These are phyloP conservation scores for Heteromurus nitidus DNA, from an alignment of 2,888 invertebrate species.

Conservation along the genomic window DNA sequence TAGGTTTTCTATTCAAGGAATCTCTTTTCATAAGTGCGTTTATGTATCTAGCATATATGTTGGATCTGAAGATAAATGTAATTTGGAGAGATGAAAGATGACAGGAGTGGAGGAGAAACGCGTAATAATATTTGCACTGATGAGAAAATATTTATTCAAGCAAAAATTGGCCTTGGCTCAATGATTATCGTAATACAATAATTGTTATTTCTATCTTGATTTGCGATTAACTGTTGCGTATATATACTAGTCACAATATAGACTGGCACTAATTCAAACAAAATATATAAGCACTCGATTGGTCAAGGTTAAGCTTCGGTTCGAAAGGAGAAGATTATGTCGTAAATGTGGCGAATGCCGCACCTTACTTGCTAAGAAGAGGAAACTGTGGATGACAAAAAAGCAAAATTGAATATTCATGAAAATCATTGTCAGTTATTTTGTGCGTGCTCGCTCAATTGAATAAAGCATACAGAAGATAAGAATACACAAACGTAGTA, in stretches of 20 bases:
- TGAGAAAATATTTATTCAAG: conserved; percentile 45
- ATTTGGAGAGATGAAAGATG: conserved; percentile 27
- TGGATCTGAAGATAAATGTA: too few relatives aligned
- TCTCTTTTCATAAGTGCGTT: too few relatives aligned
- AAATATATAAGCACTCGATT: not conserved
- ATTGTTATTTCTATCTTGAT: too few relatives aligned
- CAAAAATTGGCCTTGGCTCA: conserved; percentile 34
- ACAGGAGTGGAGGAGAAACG: conserved; percentile 17
- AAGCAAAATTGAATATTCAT: conserved; percentile 34
- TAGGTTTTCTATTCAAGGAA: too few relatives aligned
- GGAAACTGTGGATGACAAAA: too few relatives aligned
- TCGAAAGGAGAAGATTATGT: not conserved
- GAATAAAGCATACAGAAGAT: not conserved
- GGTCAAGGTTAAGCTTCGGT: not conserved
- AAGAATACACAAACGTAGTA: not conserved
- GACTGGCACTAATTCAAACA: too few relatives aligned
- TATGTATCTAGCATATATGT: too few relatives aligned
- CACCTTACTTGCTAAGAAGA: conserved; percentile 2
- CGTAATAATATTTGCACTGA: conserved; percentile 9
- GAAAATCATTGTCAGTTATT: too few relatives aligned
- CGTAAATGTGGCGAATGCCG: not conserved
- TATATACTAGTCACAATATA: too few relatives aligned
- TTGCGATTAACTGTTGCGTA: too few relatives aligned
- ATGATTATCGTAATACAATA: conserved; percentile 17
- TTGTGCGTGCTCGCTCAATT: too few relatives aligned